Percentiles rank a stretch among this genome's conserved stretches.
These are phyloP conservation scores for Dendrolimus punctatus DNA, from an alignment of 1,140 invertebrate genomes.

Conservation along the genomic window DNA sequence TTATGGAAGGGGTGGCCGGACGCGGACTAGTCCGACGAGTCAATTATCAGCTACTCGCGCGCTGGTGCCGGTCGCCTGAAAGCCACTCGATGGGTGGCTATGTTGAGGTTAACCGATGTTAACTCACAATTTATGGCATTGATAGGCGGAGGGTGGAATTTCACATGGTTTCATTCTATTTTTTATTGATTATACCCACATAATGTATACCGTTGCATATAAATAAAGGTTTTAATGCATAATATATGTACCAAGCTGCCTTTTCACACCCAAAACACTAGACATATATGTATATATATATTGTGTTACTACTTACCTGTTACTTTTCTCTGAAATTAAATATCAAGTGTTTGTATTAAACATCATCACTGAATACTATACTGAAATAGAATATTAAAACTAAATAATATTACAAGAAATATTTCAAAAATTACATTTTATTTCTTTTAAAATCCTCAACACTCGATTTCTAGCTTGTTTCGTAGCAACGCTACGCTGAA, in stretches of 20 bases:
- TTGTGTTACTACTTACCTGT: constrained; percentile 17
- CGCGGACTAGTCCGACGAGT: constrained; percentile 55
- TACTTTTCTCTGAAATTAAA: constrained; percentile 5
- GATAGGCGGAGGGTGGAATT: constrained; percentile 46
- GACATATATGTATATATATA: neutral
- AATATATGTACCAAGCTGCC: too few relatives aligned
- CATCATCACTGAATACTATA: too few relatives aligned
- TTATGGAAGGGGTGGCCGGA: constrained; percentile 67
- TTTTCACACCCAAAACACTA: constrained; percentile 3
- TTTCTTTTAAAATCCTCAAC: too few relatives aligned
- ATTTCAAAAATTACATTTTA: too few relatives aligned
- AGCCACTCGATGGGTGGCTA: constrained; percentile 60
- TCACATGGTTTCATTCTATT: constrained; percentile 33
- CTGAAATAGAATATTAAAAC: too few relatives aligned
- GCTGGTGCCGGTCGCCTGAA: constrained; percentile 43
- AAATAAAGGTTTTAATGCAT: constrained; percentile 14
- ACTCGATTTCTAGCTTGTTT: neutral
- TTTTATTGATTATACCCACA: constrained; percentile 12
- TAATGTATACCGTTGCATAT: constrained; percentile 11
- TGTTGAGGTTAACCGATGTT: constrained; percentile 34
- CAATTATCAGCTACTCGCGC: constrained; percentile 56
- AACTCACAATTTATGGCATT: constrained; percentile 54
- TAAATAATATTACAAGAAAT: too few relatives aligned
- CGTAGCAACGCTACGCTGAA: constrained; percentile 18
- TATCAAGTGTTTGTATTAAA: neutral